Base-by-base conservation (phyloP, 2,113 vertebrate genomes). In the Esox niger region DNA sequence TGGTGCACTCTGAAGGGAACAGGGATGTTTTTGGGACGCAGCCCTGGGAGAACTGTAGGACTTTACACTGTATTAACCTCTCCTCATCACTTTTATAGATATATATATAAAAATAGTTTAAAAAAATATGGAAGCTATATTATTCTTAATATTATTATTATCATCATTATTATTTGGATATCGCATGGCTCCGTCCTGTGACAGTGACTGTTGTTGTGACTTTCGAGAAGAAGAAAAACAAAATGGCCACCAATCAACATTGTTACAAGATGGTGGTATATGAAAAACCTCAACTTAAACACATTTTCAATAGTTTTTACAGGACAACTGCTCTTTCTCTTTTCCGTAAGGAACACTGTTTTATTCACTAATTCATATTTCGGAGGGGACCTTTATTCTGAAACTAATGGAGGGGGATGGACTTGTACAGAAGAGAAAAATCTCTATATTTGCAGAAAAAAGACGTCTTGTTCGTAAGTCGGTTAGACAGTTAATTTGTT, bases 371-470 rank as follows among this genome's bases (percentile, higher is more conserved):
- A 57, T 4, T 67, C 62, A 62, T 79, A 74, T 78, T 64, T 38
- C 59, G 75, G 76, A 76, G 70, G 73, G 62, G 73, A 70, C 74
- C 63, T 72, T 43, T 43, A 43, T 43, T 43, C 3, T 43, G 38
- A 43, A 43, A 17, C 2, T 43, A 43, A 2, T 15, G 17, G 15
- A 38, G 38, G 38, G 38, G 38, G 13, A 1, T 43, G 13, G 17
- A 15, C 38, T 43, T 85, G 86, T 84, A 82, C 86, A 88, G 79
- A 84, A 71, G 52, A 55, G 47, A 65, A 82, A 69, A 79, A 79
- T 79, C 79, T 88, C 78, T 85, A 88, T 88, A 90, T 88, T 90
- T 88, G 83, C 82, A 86, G 83, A 81, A 82, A 43, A n/a, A 75
- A 84, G 66, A 76, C 71, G 82, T 84, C 86, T 64, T 74, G 73